Evolutionary conservation across 2,797 vertebrate genomes (phyloP), one percentile per base, ranked within the genome.

Genomic region (Mus spretus): DNA sequence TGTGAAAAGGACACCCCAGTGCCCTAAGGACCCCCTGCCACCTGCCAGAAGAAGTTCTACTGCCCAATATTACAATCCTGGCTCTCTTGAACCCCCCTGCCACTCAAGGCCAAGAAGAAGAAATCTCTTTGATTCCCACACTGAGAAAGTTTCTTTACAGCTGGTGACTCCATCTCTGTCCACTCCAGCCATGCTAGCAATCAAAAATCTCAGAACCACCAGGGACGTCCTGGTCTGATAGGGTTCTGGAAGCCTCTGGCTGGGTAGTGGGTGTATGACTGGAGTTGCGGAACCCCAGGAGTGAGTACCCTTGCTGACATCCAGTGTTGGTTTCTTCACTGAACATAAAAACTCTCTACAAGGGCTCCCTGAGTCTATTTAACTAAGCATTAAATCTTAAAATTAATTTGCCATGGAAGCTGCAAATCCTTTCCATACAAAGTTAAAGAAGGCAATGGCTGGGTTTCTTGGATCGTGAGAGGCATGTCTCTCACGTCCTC

Each of bases 301-400:
- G 40, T 12, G 12, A 75, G 11, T 34, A 75, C 26, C 22, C 31
- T 37, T 63, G 28, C 26, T 47, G 98, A 97, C 97, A 78, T 95
- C 96, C 96, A 77, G 65, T 92, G 95, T 8, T 83, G 92, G 97
- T 83, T 97, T 94, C 72, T 50, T 72, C 14, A 81, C 91, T 70
- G 81, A 96, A 96, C 31, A 0, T 95, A 92, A 95, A 96, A 97
- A 95, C 53, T 65, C 95, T 61, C 88, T 61, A 65, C 91, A 37
- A 79, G 90, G 85, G 92, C 98, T 97, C 97, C 94, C 97, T 95
- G 97, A 98, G 98, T 98, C 97, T 95, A 91, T 97, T 98, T 98
- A 98, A 98, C 97, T 97, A 98, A 98, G 97, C 92, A 90, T 96
- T 96, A 96, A 72, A 92, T 97, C 98, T 97, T 96, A 95, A 97